Base-by-base conservation (phyloP, 2,888 invertebrate species). In the Linnaemya vulpina region DNA sequence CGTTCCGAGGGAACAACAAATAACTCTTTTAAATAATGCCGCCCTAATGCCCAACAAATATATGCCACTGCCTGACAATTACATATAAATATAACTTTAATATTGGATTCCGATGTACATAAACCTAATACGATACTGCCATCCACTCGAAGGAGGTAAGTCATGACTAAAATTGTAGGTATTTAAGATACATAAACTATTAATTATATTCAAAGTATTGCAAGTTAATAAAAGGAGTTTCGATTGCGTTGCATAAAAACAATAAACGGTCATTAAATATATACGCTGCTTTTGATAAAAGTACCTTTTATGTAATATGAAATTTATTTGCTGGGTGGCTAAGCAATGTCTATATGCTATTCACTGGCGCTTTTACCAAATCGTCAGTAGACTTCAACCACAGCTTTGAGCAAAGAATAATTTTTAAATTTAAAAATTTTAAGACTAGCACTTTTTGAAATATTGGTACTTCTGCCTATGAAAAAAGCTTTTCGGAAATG, bases 101-200 rank as follows among this genome's bases (percentile, higher is more conserved):
- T 43, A 70, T 25, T 40, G 78, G 78, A 78, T 40, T 5, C 5
- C 70, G 70, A 30, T 70, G 62, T 53, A 58, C 2, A 67, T 67
- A 53, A 11, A 30, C 53, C 25, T 22, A 35, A 46, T 46, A 10
- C 10, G 30, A 49, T 20, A 62, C 13, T 76, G 55, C 15, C 40
- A 30, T 3, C 25, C 17, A 40, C 3, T 11, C 3, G 4, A 51
- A 62, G 9, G n/a, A 78, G 78, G 78, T 78, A 70, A 78, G 78
- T 62, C 51, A 15, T 20, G 11, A 17, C 17, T 30, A 60, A n/a
- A 13, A 17, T 5, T 58, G 30, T 58, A 30, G 35, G 11, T 17
- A 60, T 17, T 11, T 38, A 38, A 5, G 38, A 17, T 38, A 51
- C 17, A 49, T 49, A 51, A 51, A 17, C 9, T 51, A 1, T 15